Evolutionary conservation across 2,888 invertebrate genomes (phyloP), one percentile per base, ranked within the genome.

Genomic region (Platycheirus rosarum): DNA sequence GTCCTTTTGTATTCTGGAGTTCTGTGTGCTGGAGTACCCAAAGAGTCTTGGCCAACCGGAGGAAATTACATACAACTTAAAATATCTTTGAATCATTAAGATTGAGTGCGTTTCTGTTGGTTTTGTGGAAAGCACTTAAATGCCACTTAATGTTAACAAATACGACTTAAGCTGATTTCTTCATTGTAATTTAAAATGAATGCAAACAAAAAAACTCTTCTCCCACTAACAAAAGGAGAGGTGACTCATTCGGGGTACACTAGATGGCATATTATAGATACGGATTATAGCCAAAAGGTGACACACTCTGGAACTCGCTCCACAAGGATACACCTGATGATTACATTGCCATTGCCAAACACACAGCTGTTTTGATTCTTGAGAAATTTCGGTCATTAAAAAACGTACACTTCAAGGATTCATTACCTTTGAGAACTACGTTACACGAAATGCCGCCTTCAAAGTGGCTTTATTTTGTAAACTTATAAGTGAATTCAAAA

Each of bases 201-300:
- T 9, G 20, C 18, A 20, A 11, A 16, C 16, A 7, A 26, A 11
- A 16, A 16, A 7, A 37, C 2, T n/a, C n/a, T 14, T 71, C 55
- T 37, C 26, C 32, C 51, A 8, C 13, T 37, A 26, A 26, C 26
- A 9, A 5, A 1, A 37, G 14, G 9, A 5, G n/a, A 23, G 26
- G 48, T 79, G 75, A 79, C 48, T 79, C 79, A 79, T 69, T 32
- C 29, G 3, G 11, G 35, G 55, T 44, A 63, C 26, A 46, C n/a
- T 57, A 2, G 0, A 55, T 63, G 29, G 57, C 16, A 51, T 42
- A 66, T n/a, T 57, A 40, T 55, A 46, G 23, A 3, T 55, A 32
- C 35, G 18, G 26, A 9, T 1, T 20, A 32, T 42, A 16, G 7
- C 14, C 14, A 9, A 32, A 55, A 26, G 29, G 16, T 26, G 53